phyloP scores from a whole-genome alignment of 2,113 vertebrate genomes.

The Promerops cafer region DNA sequence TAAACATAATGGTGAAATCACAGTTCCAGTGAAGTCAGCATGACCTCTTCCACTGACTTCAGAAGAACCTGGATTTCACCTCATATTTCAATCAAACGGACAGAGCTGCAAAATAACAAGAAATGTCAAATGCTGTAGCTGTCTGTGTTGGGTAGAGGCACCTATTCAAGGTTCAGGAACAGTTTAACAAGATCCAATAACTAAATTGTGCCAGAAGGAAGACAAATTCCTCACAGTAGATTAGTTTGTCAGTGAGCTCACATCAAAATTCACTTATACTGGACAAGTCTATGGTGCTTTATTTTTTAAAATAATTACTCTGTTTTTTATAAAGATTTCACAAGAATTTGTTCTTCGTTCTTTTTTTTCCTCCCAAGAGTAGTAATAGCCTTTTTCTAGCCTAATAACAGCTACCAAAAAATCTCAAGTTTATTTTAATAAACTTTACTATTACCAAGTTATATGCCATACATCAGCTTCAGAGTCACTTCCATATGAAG shows the following conservation, averaged over 20 bases:
- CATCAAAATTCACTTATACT: not conserved
- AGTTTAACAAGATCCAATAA: slow-evolving; percentile 35
- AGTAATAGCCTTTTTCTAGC: not conserved
- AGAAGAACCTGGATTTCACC: slow-evolving; percentile 37
- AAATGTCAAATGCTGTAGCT: slow-evolving; percentile 36
- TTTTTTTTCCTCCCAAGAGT: not conserved
- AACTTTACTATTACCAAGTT: not conserved
- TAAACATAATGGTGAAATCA: not conserved
- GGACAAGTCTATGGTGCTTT: not conserved
- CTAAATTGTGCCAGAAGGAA: slow-evolving; percentile 21
- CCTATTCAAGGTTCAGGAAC: slow-evolving; percentile 46
- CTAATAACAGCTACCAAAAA: not conserved
- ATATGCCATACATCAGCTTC: not conserved
- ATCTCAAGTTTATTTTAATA: not conserved
- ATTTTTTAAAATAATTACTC: not conserved
- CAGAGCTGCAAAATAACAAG: slow-evolving; percentile 24
- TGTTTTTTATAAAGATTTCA: not conserved
- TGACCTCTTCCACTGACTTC: slow-evolving; percentile 29
- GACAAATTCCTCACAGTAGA: slow-evolving; percentile 17
- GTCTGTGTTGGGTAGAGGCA: not conserved
- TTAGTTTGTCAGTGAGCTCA: not conserved
- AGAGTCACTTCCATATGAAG: not conserved
- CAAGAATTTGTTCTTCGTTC: not conserved
- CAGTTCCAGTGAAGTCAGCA: not conserved
- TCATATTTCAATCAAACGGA: slow-evolving; percentile 51